These are phyloP conservation scores for Criorhina ranunculi DNA, from an alignment of 2,888 invertebrate genomes.

Conservation along the genomic window DNA sequence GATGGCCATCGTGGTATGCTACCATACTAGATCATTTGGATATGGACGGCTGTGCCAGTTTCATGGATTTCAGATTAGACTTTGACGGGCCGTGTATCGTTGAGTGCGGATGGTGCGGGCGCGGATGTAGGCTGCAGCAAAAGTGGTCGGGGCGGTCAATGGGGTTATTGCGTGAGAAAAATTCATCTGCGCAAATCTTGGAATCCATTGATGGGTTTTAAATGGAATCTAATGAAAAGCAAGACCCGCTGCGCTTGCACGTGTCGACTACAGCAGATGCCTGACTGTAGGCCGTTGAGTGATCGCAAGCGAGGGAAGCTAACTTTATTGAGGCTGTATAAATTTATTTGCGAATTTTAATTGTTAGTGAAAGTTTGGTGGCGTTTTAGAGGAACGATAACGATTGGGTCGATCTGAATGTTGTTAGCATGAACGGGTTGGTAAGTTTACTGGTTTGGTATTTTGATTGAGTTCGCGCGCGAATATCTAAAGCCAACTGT, in stretches of 20 bases:
- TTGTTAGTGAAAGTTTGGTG: slow-evolving; percentile 72
- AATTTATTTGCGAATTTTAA: slow-evolving; percentile 74
- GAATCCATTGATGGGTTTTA: slow-evolving; percentile 55
- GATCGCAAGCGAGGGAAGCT: slow-evolving; percentile 35
- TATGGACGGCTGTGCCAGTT: slow-evolving; percentile 66
- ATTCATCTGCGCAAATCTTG: slow-evolving; percentile 68
- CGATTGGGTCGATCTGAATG: slow-evolving; percentile 12
- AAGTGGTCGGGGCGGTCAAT: slow-evolving; percentile 64
- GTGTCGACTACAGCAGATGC: slow-evolving; percentile 34
- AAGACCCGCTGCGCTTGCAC: slow-evolving; percentile 44
- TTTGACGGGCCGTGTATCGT: slow-evolving; percentile 47
- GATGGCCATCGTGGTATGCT: slow-evolving; percentile 63
- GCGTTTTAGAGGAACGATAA: slow-evolving; percentile 32
- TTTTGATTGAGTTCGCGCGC: slow-evolving; percentile 37
- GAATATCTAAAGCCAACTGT: no score
- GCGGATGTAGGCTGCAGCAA: slow-evolving; percentile 20
- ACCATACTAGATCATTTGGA: slow-evolving; percentile 75
- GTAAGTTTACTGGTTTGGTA: slow-evolving; percentile 30
- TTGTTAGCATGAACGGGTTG: slow-evolving; percentile 43
- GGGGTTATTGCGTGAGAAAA: slow-evolving; percentile 75
- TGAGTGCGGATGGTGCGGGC: slow-evolving; percentile 19
- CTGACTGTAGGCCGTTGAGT: slow-evolving; percentile 28
- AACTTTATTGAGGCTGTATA: slow-evolving; percentile 71
- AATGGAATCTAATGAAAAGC: slow-evolving; percentile 61
- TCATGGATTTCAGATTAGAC: slow-evolving; percentile 59